These are phyloP conservation scores for Origma solitaria DNA, from an alignment of 2,113 vertebrate species.

Conservation along the genomic window DNA sequence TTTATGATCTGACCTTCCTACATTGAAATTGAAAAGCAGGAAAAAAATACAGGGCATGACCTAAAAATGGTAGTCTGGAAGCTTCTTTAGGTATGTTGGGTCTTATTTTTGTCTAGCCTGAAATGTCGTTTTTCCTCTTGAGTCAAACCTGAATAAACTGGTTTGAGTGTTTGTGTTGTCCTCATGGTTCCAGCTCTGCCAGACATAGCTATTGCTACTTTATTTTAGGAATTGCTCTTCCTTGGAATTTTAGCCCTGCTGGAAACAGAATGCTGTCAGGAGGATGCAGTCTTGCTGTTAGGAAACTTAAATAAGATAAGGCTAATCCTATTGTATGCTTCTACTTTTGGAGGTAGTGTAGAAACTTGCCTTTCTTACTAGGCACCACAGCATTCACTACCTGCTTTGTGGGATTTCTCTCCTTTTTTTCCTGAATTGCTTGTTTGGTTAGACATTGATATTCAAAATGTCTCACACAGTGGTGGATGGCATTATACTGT, in stretches of 20 bases:
- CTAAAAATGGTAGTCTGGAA: conserved; percentile 2
- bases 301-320: conserved; percentile 19
- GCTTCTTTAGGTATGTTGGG: not conserved
- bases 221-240: not conserved
- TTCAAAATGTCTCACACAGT: not conserved
- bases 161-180: not conserved
- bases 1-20: not conserved
- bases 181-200: not conserved
- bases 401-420: not conserved
- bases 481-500: not conserved
- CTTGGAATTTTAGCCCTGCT: not conserved
- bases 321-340: not conserved
- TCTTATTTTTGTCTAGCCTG: not conserved
- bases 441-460: not conserved
- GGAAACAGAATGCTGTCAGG: not conserved
- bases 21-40: not conserved
- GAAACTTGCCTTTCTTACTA: not conserved
- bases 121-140: not conserved
- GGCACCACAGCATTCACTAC: not conserved
- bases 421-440: not conserved
- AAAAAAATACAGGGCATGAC: not conserved
- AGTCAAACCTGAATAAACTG: not conserved
- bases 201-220: not conserved
- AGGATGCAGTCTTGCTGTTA: not conserved
- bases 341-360: not conserved